Evolutionary conservation across 2,113 vertebrate genomes (phyloP).

Genomic region (Cairina moschata): DNA sequence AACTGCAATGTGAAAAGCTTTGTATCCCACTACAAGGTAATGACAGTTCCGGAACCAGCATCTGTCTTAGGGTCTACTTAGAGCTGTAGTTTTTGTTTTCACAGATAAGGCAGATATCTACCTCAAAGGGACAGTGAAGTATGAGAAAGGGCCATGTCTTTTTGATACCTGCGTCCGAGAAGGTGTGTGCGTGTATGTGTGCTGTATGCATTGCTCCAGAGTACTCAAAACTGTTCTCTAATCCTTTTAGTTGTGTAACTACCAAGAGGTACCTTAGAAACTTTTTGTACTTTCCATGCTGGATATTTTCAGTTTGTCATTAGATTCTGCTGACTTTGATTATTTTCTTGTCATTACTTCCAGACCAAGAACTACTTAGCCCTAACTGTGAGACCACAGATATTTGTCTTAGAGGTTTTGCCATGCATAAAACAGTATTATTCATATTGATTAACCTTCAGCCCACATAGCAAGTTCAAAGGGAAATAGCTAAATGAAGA

Average conservation of each 20-base stretch:
- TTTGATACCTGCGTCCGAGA: not conserved
- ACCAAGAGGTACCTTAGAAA: not conserved
- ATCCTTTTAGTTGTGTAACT: not conserved
- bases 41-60: not conserved
- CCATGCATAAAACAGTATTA: not conserved
- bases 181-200: accelerated
- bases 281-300: not conserved
- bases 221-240: not conserved
- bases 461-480: not conserved
- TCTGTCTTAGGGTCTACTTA: not conserved
- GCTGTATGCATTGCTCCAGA: accelerated
- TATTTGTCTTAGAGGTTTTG: slow-evolving; percentile 18
- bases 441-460: not conserved
- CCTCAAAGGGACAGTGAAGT: not conserved
- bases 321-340: not conserved
- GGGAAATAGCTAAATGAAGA: not conserved
- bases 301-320: not conserved
- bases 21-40: not conserved
- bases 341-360: not conserved
- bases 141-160: not conserved
- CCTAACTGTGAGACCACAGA: not conserved
- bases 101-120: not conserved
- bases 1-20: not conserved
- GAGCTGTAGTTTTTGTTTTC: not conserved
- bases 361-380: not conserved